Evolutionary conservation across 1,140 invertebrate species (phyloP).

Genomic region (Scaptomyza pallida): DNA sequence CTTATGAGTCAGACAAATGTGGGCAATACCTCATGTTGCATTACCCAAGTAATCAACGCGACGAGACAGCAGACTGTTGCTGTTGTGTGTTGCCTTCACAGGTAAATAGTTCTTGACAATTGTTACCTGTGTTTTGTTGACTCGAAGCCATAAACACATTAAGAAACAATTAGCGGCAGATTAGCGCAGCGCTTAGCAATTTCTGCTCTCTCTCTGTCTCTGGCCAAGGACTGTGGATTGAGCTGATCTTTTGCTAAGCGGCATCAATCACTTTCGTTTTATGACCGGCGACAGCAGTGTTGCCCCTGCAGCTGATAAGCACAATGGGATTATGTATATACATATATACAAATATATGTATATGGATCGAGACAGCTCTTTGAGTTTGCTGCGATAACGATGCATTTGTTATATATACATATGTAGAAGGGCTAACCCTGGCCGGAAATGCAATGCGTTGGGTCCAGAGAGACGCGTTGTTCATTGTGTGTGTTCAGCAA

Average conservation of each 20-base stretch:
- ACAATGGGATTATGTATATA: neutral
- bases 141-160: constrained; percentile 58
- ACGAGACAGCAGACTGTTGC: constrained; percentile 1
- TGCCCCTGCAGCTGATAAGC: constrained; percentile 51
- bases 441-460: constrained; percentile 49
- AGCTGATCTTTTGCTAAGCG: constrained; percentile 29
- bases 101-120: constrained; percentile 41
- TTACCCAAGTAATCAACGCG: constrained; percentile 33
- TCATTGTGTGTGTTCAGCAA: constrained; percentile 18
- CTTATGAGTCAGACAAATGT: constrained; percentile 57
- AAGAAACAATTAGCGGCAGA: constrained; percentile 75
- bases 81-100: constrained; percentile 16
- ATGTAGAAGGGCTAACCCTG: constrained; percentile 28
- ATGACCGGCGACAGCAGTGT: constrained; percentile 40
- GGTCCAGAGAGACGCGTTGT: constrained; percentile 1
- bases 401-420: neutral
- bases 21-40: constrained; percentile 1
- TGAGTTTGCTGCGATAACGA: constrained; percentile 47
- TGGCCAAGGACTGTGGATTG: constrained; percentile 15
- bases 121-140: constrained; percentile 35
- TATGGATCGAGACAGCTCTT: constrained; percentile 7
- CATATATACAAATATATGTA: constrained; percentile 9
- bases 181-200: constrained; percentile 49
- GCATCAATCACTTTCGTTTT: constrained; percentile 66
- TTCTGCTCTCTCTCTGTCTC: constrained; percentile 19